Conservation (phyloP, 2,797 vertebrate genomes). For the Lemur catta region DNA sequence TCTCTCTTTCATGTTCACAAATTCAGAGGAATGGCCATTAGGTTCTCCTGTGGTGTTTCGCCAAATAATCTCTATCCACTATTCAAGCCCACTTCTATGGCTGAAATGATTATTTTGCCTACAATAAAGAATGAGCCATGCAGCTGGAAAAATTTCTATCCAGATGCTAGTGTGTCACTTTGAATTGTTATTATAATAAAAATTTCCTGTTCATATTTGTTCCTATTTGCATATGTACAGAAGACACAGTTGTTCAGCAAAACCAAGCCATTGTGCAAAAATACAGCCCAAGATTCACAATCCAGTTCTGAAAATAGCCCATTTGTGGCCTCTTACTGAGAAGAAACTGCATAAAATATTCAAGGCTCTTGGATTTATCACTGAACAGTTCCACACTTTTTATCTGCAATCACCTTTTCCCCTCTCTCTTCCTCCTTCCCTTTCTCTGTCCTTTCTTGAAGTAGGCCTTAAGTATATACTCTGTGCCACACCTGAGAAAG, state of each 20-base stretch:
- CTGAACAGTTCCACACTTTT: slow-evolving; percentile 26
- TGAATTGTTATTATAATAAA: slow-evolving; percentile 76
- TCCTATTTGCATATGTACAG: slow-evolving; percentile 53
- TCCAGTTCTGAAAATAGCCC: slow-evolving; percentile 61
- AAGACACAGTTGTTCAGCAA: slow-evolving; percentile 45
- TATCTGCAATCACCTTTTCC: slow-evolving; percentile 23
- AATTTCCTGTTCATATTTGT: slow-evolving; percentile 65
- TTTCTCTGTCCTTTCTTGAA: background rate
- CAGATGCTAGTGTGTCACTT: slow-evolving; percentile 70
- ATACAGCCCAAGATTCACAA: slow-evolving; percentile 31
- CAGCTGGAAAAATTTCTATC: slow-evolving; percentile 68
- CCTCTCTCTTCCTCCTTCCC: background rate
- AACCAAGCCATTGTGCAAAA: slow-evolving; percentile 9
- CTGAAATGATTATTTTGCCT: slow-evolving; percentile 53
- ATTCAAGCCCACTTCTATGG: slow-evolving; percentile 14
- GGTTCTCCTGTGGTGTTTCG: background rate
- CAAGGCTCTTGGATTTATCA: slow-evolving; percentile 56
- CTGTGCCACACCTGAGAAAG: background rate
- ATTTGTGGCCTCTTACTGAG: slow-evolving; percentile 47
- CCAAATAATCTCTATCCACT: slow-evolving; percentile 14
- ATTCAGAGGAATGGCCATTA: slow-evolving; percentile 25
- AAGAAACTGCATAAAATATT: slow-evolving; percentile 58
- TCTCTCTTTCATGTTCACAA: background rate
- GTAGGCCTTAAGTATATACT: background rate
- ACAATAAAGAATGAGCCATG: slow-evolving; percentile 37